Base-by-base conservation (phyloP, 2,113 vertebrate genomes). In the Typhlomys cinereus region DNA sequence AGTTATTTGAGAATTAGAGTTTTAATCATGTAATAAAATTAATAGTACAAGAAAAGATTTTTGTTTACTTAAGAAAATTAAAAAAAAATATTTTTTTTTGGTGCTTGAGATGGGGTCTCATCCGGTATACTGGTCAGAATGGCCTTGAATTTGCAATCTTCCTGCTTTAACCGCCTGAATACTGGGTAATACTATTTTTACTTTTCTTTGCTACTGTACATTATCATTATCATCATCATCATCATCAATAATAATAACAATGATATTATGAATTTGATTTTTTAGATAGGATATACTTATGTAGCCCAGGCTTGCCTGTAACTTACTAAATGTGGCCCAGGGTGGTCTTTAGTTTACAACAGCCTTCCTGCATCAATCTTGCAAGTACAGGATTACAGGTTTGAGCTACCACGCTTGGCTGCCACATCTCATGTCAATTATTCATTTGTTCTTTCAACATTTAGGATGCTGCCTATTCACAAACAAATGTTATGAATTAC, bases 51-150 rank as follows among this genome's bases (percentile, higher is more conserved):
- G 44, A 75, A 75, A 67, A 6, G 1, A 46, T 64, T 27, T 76
- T 91, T 80, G 79, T 70, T 69, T 27, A 6, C 71, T 76, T 71
- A 87, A 67, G 4, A 88, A 94, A 92, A 76, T 52, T 87, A 27
- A 89, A 9, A 73, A 75, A 18, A 59, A 10, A 44, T 59, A 34
- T 85, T n/a, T 36, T 83, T 83, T 83, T 25, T 66, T 83, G 34
- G 23, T 67, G 27, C 44, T 71, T 85, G 83, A 44, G 83, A 71
- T 18, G n/a, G 67, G 39, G 7, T 83, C n/a, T 36, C 48, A 54
- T 8, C 20, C 27, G 54, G 12, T 34, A 87, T 44, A 20, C 11
- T 9, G n/a, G 11, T n/a, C 11, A 66, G 44, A 18, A 7, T 48
- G 34, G 41, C 23, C 39, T 62, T 34, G 39, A 74, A 20, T 34